A percentile compares a stretch with the other conserved stretches of the same genome.
Evolutionary conservation across 2,888 invertebrate genomes (phyloP).

Genomic region (Ichneumoninae sp.): DNA sequence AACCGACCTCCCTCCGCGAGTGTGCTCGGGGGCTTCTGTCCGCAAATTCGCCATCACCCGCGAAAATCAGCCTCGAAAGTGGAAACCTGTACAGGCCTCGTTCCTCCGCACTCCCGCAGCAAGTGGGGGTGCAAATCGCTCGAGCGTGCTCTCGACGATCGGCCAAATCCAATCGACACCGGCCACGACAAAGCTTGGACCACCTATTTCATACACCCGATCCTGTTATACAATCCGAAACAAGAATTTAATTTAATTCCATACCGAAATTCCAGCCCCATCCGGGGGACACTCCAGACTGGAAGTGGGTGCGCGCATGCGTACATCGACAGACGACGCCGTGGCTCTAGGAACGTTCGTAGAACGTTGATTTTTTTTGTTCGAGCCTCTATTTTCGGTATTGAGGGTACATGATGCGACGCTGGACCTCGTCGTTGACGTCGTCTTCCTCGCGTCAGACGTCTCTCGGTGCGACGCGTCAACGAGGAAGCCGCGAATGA

Average conservation of each 20-base stretch:
- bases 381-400: slow-evolving; percentile 32
- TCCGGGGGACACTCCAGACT: background rate
- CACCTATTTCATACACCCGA: background rate
- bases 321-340: background rate
- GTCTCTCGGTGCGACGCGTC: slow-evolving; percentile 34
- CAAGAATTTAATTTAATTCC: slow-evolving; percentile 24
- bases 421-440: slow-evolving; percentile 23
- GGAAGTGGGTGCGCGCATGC: background rate
- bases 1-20: background rate
- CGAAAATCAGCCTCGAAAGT: slow-evolving; percentile 23
- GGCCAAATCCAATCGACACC: slow-evolving; percentile 49
- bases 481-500: slow-evolving; percentile 40
- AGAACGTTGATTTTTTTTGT: slow-evolving; percentile 15
- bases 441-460: slow-evolving; percentile 29
- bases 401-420: slow-evolving; percentile 1
- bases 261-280: background rate
- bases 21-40: slow-evolving; percentile 8
- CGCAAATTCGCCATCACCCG: slow-evolving; percentile 5
- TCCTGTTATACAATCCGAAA: background rate
- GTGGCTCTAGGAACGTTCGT: background rate
- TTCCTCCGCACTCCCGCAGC: background rate
- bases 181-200: slow-evolving; percentile 33
- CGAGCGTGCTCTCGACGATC: slow-evolving; percentile 41
- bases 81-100: slow-evolving; percentile 8
- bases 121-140: slow-evolving; percentile 32